These are phyloP conservation scores for Sesia apiformis DNA, from an alignment of 2,888 invertebrate species.

Conservation along the genomic window DNA sequence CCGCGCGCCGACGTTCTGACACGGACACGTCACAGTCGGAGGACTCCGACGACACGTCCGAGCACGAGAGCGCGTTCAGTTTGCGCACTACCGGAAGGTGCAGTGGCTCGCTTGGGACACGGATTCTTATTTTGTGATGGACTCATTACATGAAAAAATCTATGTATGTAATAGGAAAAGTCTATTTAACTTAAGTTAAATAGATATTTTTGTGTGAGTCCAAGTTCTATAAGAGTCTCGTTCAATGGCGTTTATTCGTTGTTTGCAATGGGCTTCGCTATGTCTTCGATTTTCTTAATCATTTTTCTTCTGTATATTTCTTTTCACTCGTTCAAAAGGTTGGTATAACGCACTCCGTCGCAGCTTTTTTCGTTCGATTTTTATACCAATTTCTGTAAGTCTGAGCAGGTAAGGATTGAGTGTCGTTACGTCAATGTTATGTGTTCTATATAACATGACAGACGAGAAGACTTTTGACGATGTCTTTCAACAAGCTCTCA, in stretches of 20 bases:
- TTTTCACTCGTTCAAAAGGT: conserved; percentile 8
- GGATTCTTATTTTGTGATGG: background rate
- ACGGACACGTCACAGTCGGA: conserved; percentile 29
- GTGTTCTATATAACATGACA: too few relatives aligned
- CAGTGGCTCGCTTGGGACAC: conserved; percentile 11
- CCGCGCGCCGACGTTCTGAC: conserved; percentile 5
- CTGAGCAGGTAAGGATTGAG: too few relatives aligned
- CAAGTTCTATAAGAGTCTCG: background rate
- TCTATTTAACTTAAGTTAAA: too few relatives aligned
- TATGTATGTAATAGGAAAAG: too few relatives aligned
- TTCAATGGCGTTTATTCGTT: conserved; percentile 28
- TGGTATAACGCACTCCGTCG: conserved; percentile 17
- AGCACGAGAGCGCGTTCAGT: conserved; percentile 70
- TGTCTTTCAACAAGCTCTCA: too few relatives aligned
- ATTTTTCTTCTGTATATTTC: conserved; percentile 12
- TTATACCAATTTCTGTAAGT: background rate
- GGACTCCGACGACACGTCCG: conserved; percentile 54
- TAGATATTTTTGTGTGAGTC: background rate
- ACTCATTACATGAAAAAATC: background rate
- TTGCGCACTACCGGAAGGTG: conserved; percentile 65
- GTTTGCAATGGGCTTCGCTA: conserved; percentile 50
- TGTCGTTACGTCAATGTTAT: too few relatives aligned
- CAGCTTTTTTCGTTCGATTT: conserved; percentile 26
- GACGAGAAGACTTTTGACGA: too few relatives aligned
- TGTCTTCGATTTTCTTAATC: conserved; percentile 22